A percentile compares a stretch with the other conserved stretches of the same genome.
These are phyloP conservation scores for Choristoneura fumiferana DNA, from an alignment of 1,140 invertebrate species.

Conservation along the genomic window DNA sequence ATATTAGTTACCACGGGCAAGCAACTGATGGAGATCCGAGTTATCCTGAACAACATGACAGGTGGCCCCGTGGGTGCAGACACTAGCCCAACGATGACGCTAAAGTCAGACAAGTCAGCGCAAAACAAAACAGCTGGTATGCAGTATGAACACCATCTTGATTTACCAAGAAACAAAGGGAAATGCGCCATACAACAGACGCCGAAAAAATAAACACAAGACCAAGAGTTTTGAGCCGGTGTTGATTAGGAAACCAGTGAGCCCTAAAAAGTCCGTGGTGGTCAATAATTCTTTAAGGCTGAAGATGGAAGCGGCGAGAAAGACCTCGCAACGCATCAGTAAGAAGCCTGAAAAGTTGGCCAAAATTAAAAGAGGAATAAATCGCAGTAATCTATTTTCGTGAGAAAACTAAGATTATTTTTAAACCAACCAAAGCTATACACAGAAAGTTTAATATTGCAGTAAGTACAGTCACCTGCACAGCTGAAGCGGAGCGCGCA, in stretches of 20 bases:
- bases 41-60: constrained; percentile 48
- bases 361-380: no score
- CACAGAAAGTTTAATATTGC: no score
- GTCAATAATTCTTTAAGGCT: not conserved
- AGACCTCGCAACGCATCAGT: no score
- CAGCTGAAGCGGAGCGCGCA: no score
- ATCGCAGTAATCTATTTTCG: no score
- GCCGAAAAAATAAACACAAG: not conserved
- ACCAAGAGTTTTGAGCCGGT: not conserved
- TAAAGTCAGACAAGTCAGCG: not conserved
- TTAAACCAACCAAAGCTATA: no score
- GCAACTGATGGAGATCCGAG: constrained; percentile 47
- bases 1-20: constrained; percentile 49
- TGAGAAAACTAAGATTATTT: no score
- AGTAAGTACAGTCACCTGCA: no score
- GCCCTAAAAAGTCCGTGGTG: not conserved
- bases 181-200: not conserved
- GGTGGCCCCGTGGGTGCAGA: not conserved
- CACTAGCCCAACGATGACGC: not conserved
- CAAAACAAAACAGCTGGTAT: not conserved
- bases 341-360: no score
- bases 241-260: not conserved
- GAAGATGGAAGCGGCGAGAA: not conserved
- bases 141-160: no score
- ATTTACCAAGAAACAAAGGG: no score